Evolutionary conservation across 2,797 vertebrate species (phyloP).

Genomic region (Platyrinchus mystaceus): DNA sequence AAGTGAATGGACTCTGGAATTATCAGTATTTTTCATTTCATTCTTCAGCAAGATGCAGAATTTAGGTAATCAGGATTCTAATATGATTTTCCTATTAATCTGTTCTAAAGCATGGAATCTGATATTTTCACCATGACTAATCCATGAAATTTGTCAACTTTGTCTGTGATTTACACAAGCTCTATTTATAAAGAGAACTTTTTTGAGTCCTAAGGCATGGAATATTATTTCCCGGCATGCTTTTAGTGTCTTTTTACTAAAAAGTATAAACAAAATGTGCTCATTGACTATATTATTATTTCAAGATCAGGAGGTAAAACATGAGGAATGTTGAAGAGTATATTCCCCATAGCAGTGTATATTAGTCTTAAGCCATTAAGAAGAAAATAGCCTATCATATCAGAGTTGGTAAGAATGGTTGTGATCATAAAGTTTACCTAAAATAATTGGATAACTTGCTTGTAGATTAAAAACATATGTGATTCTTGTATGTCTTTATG

Average conservation of each 20-base stretch:
- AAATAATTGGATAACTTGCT: slow-evolving; percentile 72
- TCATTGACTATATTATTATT: slow-evolving; percentile 53
- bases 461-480: slow-evolving; percentile 67
- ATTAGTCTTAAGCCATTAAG: slow-evolving; percentile 49
- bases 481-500: slow-evolving; percentile 46
- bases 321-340: slow-evolving; percentile 12
- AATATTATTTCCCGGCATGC: slow-evolving; percentile 64
- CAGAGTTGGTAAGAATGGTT: slow-evolving; percentile 62
- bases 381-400: slow-evolving; percentile 59
- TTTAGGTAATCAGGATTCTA: slow-evolving; percentile 42
- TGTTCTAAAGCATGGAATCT: slow-evolving; percentile 76
- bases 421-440: slow-evolving; percentile 70
- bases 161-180: slow-evolving; percentile 71
- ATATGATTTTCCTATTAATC: slow-evolving; percentile 75
- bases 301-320: slow-evolving; percentile 59
- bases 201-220: slow-evolving; percentile 42
- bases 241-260: slow-evolving; percentile 42
- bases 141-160: slow-evolving; percentile 79
- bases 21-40: background rate
- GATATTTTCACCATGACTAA: slow-evolving; percentile 77
- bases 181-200: slow-evolving; percentile 62
- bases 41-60: slow-evolving; percentile 13
- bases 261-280: slow-evolving; percentile 45
- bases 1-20: background rate
- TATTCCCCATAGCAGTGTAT: slow-evolving; percentile 38